Evolutionary conservation across 2,797 vertebrate genomes (phyloP), one percentile per base, ranked within the genome.

Genomic region (Notolabrus celidotus): DNA sequence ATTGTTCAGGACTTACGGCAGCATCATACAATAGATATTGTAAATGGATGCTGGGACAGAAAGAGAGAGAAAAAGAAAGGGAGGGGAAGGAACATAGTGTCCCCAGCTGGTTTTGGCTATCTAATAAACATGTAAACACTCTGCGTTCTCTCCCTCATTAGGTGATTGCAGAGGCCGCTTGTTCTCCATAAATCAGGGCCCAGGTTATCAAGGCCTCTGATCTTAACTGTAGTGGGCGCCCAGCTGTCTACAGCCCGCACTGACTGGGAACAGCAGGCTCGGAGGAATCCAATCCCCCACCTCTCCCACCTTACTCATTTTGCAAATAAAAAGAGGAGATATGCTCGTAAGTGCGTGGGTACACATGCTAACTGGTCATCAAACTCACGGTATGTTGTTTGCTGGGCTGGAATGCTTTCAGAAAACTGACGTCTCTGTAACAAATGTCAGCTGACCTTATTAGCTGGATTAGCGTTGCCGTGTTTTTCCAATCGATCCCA

Each of bases 81-180:
- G 71, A 67, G 54, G 74, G 59, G 68, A 79, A 82, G 63, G 71
- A 57, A 75, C 79, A 86, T 76, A 76, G 77, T 85, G 88, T 88
- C 89, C 93, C 95, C 95, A 97, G 95, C 94, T 96, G 96, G 94
- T 97, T 96, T 95, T 92, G 92, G 94, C 95, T 95, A 96, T 97
- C 96, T 98, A 98, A 98, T 97, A 98, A 98, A 98, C 95, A 96
- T 96, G 95, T 98, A 97, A 97, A 98, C 97, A 97, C 96, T 96
- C 94, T 80, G 88, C 95, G 93, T 95, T 93, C 95, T 95, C 95
- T 95, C 94, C 94, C 96, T 99, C 96, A 98, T 99, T 99, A 99
- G 95, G 96, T 95, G 94, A 95, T 95, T 92, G 94, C 90, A 94
- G 92, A 94, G 94, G 93, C 94, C 54, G 85, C 87, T 89, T 84